Base-by-base conservation (phyloP, 2,113 vertebrate genomes). In the Egretta garzetta region DNA sequence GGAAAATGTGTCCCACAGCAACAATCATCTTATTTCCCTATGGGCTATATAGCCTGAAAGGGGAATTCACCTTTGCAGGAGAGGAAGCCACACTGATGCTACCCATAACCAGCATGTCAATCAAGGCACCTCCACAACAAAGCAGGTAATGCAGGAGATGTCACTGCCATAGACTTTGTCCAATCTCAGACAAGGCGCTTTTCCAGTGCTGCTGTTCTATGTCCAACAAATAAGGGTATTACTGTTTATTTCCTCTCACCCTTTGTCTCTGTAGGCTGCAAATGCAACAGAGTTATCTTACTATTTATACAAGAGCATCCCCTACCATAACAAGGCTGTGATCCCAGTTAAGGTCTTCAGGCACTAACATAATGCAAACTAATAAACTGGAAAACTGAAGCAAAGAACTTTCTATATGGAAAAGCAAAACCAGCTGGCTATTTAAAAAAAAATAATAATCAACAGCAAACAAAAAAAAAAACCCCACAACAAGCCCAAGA, bases 391-490 rank as follows among this genome's bases (percentile, higher is more conserved):
- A 76, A 70, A 80, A 72, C 8, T 8, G 3, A 21, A 43, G 21
- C 12, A 56, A 60, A 64, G 43, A 22, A 19, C 6, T 27, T 63
- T 21, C 50, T 16, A 26, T 3, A 10, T 4, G 1, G 12, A 84
- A 86, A 56, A 32, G 11, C 18, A 86, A 91, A 87, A 47, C 2
- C 12, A 43, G 3, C 4, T 37, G 9, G 10, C 16, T 80, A 41
- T 27, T 26, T 14, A 52, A 50, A 56, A 13, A 32, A 33, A n/a
- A 41, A 8, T 35, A 8, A 13, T 14, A 43, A 43, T 43, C 14
- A 43, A 43, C 12, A 6, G 62, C 10, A 55, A 68, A 1, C 1
- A 8, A 35, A 63, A 55, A 68, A 1, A 0, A 8, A 35, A 58
- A 58, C 3, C 6, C 21, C 19, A 67, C 39, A 70, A 59, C 3